Percentiles rank a stretch among this genome's conserved stretches.
These are phyloP conservation scores for Eristalis pertinax DNA, from an alignment of 2,888 invertebrate species.

Conservation along the genomic window DNA sequence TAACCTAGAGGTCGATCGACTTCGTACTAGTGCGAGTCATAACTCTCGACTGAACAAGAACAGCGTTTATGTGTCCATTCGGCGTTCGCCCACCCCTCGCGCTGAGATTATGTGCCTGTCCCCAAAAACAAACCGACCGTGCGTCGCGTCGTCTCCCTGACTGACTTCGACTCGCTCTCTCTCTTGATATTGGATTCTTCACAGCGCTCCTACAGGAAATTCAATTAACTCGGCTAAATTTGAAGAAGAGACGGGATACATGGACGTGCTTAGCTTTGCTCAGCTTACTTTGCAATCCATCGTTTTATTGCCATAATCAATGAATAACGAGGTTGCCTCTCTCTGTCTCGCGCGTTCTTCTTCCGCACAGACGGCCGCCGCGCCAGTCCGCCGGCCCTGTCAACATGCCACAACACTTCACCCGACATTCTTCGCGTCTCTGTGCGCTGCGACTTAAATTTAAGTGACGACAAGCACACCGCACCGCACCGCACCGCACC, in stretches of 20 bases:
- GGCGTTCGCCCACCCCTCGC: not conserved
- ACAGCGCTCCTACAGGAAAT: constrained; percentile 68
- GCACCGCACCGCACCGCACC: not conserved
- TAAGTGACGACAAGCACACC: constrained; percentile 33
- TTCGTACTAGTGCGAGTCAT: not conserved
- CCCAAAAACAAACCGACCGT: not conserved
- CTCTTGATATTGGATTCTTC: constrained; percentile 58
- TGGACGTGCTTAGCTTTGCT: constrained; percentile 29
- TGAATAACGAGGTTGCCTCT: constrained; percentile 69
- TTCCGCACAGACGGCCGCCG: not conserved
- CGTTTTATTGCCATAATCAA: constrained; percentile 67
- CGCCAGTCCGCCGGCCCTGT: constrained; percentile 17
- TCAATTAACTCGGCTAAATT: constrained; percentile 70
- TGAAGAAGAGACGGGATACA: constrained; percentile 47
- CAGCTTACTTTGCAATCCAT: constrained; percentile 66
- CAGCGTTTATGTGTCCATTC: not conserved
- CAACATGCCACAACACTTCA: constrained; percentile 40
- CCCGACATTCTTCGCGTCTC: not conserved
- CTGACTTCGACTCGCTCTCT: not conserved
- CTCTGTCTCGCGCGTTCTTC: constrained; percentile 51
- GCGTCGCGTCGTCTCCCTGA: not conserved
- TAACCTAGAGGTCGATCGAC: constrained; percentile 17
- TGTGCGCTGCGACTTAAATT: constrained; percentile 45
- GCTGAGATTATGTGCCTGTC: too few species aligned
- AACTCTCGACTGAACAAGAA: constrained; percentile 5